Evolutionary conservation across 1,140 invertebrate genomes (phyloP).

Genomic region (Ditylenchus dipsaci): DNA sequence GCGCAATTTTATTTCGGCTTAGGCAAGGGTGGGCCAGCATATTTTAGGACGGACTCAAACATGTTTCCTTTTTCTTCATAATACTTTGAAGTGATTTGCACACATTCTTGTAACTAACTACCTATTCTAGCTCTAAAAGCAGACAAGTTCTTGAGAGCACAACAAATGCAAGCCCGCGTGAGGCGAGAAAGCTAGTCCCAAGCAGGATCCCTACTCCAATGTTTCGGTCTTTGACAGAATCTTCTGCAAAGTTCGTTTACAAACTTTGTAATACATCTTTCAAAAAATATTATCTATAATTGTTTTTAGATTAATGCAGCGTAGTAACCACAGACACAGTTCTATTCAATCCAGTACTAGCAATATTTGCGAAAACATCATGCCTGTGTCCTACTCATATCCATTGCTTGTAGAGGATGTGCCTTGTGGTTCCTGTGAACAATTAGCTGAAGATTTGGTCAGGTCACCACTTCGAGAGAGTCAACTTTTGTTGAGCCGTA

Average conservation of each 20-base stretch:
- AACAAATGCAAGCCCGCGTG: too few relatives aligned
- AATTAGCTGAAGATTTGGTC: not conserved
- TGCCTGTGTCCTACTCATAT: not conserved
- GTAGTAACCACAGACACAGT: not conserved
- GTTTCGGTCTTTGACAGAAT: not conserved
- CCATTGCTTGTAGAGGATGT: not conserved
- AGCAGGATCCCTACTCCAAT: not conserved
- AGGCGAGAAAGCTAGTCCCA: not conserved
- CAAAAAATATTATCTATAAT: not conserved
- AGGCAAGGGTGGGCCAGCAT: too few relatives aligned
- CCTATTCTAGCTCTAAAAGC: too few relatives aligned
- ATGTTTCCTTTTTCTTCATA: too few relatives aligned
- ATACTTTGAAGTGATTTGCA: too few relatives aligned
- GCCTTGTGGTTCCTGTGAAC: constrained; percentile 8
- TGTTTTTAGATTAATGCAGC: not conserved
- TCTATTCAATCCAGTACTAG: not conserved
- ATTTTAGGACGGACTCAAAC: too few relatives aligned
- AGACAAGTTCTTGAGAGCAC: too few relatives aligned
- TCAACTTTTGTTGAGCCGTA: not conserved
- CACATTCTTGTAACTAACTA: too few relatives aligned
- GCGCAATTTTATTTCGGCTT: too few relatives aligned
- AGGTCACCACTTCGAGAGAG: not conserved
- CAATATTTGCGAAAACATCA: not conserved
- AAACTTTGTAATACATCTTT: not conserved
- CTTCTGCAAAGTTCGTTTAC: constrained; percentile 2